phyloP scores from a whole-genome alignment of 2,888 invertebrate species.

The Epirrita christyi region DNA sequence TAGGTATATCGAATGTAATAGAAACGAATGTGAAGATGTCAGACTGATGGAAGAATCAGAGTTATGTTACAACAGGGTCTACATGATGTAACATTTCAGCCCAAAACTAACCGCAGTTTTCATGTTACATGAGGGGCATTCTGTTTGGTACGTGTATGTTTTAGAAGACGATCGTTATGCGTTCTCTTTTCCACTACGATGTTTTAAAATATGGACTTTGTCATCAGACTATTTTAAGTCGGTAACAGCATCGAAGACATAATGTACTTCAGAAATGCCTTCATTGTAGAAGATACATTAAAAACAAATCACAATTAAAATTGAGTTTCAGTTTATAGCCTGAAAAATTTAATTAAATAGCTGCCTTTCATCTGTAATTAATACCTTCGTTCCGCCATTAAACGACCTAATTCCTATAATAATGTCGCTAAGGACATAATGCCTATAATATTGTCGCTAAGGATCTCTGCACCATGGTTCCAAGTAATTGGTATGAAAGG shows the following conservation, averaged over 20 bases:
- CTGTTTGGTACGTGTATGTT: too few relatives aligned
- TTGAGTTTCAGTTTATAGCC: too few relatives aligned
- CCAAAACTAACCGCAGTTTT: neutral
- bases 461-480: constrained; percentile 8
- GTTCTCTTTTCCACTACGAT: too few relatives aligned
- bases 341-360: neutral
- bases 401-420: constrained; percentile 8
- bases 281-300: too few relatives aligned
- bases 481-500: constrained; percentile 22
- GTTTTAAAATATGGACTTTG: too few relatives aligned
- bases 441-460: constrained; percentile 18
- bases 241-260: too few relatives aligned
- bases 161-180: too few relatives aligned
- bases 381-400: neutral
- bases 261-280: too few relatives aligned
- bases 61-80: too few relatives aligned
- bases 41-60: too few relatives aligned
- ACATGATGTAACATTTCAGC: neutral
- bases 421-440: neutral
- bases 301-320: too few relatives aligned
- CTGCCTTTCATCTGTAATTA: neutral
- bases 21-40: neutral
- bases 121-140: neutral
- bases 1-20: neutral
- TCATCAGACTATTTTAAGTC: too few relatives aligned